phyloP scores from a whole-genome alignment of 2,888 invertebrate genomes.

The Lepidochrysops patricia region DNA sequence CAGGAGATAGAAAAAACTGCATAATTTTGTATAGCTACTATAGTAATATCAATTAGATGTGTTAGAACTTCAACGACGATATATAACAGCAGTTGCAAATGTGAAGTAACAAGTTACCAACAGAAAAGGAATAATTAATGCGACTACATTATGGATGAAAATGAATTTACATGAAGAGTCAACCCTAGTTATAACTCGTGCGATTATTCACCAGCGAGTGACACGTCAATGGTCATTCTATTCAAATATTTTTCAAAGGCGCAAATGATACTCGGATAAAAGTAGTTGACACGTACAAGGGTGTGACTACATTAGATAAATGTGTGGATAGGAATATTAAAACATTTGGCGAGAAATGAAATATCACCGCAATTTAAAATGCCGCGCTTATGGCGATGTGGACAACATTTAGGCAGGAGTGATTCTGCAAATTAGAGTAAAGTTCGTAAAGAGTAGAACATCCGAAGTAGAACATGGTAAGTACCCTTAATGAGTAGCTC shows the following conservation, averaged over 20 bases:
- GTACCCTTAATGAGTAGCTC: neutral
- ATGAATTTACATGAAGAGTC: neutral
- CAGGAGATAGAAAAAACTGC: too few relatives aligned
- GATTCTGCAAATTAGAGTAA: neutral
- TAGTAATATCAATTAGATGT: too few relatives aligned
- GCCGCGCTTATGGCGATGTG: neutral
- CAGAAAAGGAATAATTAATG: neutral
- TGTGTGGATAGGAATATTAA: neutral
- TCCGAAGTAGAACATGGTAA: neutral
- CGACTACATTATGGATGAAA: neutral
- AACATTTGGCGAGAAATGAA: neutral
- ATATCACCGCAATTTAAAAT: neutral
- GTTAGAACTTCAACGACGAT: too few relatives aligned
- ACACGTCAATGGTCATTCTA: slow-evolving; percentile 30
- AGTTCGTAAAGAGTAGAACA: neutral
- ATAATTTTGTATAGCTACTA: too few relatives aligned
- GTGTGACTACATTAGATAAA: slow-evolving; percentile 4
- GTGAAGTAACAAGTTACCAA: neutral
- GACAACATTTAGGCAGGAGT: neutral
- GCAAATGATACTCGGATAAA: slow-evolving; percentile 5
- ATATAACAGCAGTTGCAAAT: neutral
- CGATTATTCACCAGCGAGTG: slow-evolving; percentile 22
- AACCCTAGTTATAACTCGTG: slow-evolving; percentile 1
- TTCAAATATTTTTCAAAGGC: slow-evolving; percentile 24
- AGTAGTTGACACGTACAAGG: slow-evolving; percentile 7